These are phyloP conservation scores for Minunthozetes semirufus DNA, from an alignment of 2,888 invertebrate genomes.

Conservation along the genomic window DNA sequence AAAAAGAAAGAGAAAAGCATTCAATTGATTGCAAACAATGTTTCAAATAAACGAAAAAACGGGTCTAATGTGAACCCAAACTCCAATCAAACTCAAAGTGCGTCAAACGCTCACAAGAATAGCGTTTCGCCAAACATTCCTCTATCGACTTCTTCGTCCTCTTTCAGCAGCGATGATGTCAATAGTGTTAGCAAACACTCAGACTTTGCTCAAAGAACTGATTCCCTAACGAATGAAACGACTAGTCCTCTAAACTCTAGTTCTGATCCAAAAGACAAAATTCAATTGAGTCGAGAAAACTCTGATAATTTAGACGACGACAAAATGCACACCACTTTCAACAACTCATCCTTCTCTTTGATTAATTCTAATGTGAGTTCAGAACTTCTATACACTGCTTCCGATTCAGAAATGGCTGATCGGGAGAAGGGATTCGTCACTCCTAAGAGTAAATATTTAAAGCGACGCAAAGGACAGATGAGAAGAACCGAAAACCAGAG, in stretches of 20 bases:
- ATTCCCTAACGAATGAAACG: constrained; percentile 6
- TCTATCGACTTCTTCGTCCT: constrained; percentile 14
- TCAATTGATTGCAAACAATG: neutral
- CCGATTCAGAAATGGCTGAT: constrained; percentile 37
- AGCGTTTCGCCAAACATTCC: constrained; percentile 27
- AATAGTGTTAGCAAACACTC: constrained; percentile 28
- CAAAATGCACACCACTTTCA: neutral
- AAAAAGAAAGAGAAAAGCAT: constrained; percentile 24
- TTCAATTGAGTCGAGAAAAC: constrained; percentile 7
- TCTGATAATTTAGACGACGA: constrained; percentile 8
- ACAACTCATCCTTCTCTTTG: constrained; percentile 4
- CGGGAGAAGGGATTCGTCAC: constrained; percentile 34
- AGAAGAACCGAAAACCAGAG: neutral
- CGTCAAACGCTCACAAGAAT: neutral
- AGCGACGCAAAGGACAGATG: constrained; percentile 28
- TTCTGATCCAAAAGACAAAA: constrained; percentile 7
- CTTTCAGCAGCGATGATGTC: constrained; percentile 15
- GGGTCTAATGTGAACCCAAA: neutral
- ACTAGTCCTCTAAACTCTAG: constrained; percentile 32
- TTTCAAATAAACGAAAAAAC: constrained; percentile 11
- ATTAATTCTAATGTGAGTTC: neutral
- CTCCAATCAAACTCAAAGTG: no score
- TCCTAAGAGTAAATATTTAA: constrained; percentile 20
- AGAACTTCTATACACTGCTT: constrained; percentile 27
- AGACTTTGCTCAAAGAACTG: constrained; percentile 28